phyloP scores from a whole-genome alignment of 2,888 invertebrate genomes.

The Drosophila birchii region DNA sequence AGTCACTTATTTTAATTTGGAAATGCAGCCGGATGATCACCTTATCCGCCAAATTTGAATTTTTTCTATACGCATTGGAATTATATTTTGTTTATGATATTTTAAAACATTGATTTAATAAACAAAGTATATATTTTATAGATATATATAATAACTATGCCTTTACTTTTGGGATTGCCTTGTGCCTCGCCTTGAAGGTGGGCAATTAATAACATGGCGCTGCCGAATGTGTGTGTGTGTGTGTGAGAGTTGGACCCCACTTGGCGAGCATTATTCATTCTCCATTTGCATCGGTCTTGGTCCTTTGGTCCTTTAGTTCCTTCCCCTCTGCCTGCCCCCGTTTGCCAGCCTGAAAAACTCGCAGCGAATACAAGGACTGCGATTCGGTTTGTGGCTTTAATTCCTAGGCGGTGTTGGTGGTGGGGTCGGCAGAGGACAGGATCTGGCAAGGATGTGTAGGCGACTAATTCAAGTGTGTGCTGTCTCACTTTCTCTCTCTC shows the following conservation, averaged over 20 bases:
- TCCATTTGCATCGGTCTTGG: constrained; percentile 35
- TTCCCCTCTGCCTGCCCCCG: neutral
- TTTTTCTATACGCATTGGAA: too few species aligned
- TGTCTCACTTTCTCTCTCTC: neutral
- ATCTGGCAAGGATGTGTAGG: constrained; percentile 35
- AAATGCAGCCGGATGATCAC: too few species aligned
- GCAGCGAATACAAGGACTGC: constrained; percentile 39
- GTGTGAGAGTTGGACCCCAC: constrained; percentile 32
- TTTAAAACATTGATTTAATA: too few species aligned
- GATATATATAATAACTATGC: neutral
- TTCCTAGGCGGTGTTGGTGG: constrained; percentile 1
- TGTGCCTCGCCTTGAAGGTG: constrained; percentile 30
- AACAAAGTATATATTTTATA: neutral
- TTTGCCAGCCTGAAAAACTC: constrained; percentile 4
- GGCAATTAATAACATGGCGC: constrained; percentile 46
- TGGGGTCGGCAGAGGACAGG: neutral
- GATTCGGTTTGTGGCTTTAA: constrained; percentile 46
- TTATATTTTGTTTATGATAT: too few species aligned
- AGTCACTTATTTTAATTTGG: too few species aligned
- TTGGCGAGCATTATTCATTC: constrained; percentile 53
- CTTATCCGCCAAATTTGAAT: too few species aligned
- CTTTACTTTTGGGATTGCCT: neutral
- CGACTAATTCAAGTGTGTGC: constrained; percentile 61
- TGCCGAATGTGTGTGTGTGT: constrained; percentile 28
- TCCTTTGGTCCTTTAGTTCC: neutral